Evolutionary conservation across 2,797 vertebrate species (phyloP).

Genomic region (Tenualosa ilisha): DNA sequence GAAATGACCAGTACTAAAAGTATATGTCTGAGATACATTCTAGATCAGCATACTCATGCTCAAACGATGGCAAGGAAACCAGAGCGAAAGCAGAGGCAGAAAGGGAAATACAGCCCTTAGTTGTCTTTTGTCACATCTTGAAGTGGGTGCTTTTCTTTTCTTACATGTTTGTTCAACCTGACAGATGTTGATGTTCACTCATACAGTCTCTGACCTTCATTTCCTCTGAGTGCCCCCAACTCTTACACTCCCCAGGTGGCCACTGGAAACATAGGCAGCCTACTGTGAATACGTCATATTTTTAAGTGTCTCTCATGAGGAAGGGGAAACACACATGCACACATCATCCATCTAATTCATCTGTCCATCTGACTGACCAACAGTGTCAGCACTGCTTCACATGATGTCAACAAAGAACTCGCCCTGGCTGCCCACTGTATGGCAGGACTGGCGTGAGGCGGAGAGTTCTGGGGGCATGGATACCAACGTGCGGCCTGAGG

Average conservation of each 20-base stretch:
- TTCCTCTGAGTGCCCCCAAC: slow-evolving; percentile 4
- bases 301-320: slow-evolving; percentile 25
- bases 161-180: neutral
- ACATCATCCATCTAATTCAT: slow-evolving; percentile 3
- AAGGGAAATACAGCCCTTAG: slow-evolving; percentile 8
- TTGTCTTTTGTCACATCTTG: slow-evolving; percentile 2
- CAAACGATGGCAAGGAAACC: slow-evolving; percentile 6
- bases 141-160: neutral
- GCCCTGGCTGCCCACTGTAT: slow-evolving; percentile 95
- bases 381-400: slow-evolving; percentile 70
- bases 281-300: neutral
- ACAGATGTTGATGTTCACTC: neutral
- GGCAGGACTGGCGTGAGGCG: slow-evolving; percentile 96
- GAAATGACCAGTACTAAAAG: slow-evolving; percentile 31
- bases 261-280: neutral
- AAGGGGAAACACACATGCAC: slow-evolving; percentile 34
- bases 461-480: slow-evolving; percentile 94
- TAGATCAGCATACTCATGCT: slow-evolving; percentile 23
- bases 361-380: neutral
- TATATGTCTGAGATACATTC: slow-evolving; percentile 24
- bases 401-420: slow-evolving; percentile 99
- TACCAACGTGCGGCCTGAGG: slow-evolving; percentile 86
- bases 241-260: slow-evolving; percentile 28
- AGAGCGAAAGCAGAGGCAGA: slow-evolving; percentile 18
- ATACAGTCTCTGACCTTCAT: slow-evolving; percentile 19